Evolutionary conservation across 35 echinoderm and acorn worm species (phyloP), one percentile per base, ranked within the genome.

Genomic region (Heliocidaris erythrogramma): DNA sequence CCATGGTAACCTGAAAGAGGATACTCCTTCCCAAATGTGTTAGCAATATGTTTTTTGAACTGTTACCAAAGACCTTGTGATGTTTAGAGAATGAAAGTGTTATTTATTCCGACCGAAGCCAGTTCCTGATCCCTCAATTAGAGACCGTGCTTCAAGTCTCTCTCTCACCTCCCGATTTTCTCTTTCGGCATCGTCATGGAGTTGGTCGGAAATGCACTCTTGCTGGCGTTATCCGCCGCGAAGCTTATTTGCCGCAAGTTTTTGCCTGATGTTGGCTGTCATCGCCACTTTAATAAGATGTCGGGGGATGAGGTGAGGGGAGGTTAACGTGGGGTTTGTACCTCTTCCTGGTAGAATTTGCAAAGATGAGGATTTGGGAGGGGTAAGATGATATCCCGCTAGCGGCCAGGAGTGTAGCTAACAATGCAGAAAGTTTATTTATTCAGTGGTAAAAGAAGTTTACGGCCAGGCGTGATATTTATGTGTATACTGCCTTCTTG

Each of bases 41-140:
- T 78, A 78, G 65, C 65, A 78, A 78, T 78, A 78, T 78, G 65
- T 78, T 78, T 78, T 71, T 78, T 78, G 65, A 78, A 78, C 65
- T 78, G 65, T 78, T 78, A 78, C 65, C 65, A 78, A 78, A 24
- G 65, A 78, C 65, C 65, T 78, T 78, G 65, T 78, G 65, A 78
- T 78, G 65, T 78, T 78, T 78, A 78, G 65, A 78, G 65, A 78
- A 78, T 78, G 65, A 78, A 78, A 78, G 65, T 78, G 65, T 78
- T 21, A 78, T 78, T 78, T 78, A 78, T 78, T 78, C 65, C 65
- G 27, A 78, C 65, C 65, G 61, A 78, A 78, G 18, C 65, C 65
- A 18, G 2, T 21, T 78, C 27, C 65, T 78, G 65, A 78, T 78
- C 65, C 65, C 65, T 78, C 65, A 78, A 78, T 78, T 78, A 78